Conservation (phyloP, 92 coral and sea anemone species). For the Heteractis magnifica region DNA sequence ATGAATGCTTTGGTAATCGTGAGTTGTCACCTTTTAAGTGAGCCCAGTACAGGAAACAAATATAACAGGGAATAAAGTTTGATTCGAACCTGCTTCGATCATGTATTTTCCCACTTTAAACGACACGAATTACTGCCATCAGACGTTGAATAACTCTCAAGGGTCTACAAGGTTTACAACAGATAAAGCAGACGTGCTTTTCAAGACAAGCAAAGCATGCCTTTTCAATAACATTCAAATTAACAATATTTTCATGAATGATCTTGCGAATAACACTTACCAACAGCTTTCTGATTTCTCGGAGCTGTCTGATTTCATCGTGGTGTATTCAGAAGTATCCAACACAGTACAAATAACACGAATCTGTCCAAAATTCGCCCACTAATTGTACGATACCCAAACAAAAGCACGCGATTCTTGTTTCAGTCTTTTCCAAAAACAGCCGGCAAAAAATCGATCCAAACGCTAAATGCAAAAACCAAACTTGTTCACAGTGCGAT, state of each 20-base stretch:
- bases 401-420: conserved; percentile 40
- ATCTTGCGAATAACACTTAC: conserved; percentile 22
- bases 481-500: not conserved
- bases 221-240: not conserved
- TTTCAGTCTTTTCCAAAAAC: conserved; percentile 4
- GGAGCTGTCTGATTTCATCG: conserved; percentile 46
- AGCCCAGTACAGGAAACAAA: not conserved
- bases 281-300: conserved; percentile 45
- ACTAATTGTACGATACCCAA: conserved; percentile 13
- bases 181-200: conserved; percentile 2
- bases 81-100: not conserved
- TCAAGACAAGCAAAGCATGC: conserved; percentile 13
- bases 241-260: conserved; percentile 5
- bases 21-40: not conserved
- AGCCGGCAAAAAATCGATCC: conserved; percentile 21
- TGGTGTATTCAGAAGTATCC: not conserved
- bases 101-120: not conserved
- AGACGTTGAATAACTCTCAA: not conserved
- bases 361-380: not conserved
- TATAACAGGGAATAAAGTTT: not conserved
- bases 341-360: conserved; percentile 6
- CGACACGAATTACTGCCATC: not conserved
- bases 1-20: not conserved
- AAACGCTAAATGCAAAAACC: conserved; percentile 9
- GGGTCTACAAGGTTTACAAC: not conserved